Evolutionary conservation across 2,888 invertebrate species (phyloP), one percentile per base, ranked within the genome.

Genomic region (Nemotelus nigrinus): DNA sequence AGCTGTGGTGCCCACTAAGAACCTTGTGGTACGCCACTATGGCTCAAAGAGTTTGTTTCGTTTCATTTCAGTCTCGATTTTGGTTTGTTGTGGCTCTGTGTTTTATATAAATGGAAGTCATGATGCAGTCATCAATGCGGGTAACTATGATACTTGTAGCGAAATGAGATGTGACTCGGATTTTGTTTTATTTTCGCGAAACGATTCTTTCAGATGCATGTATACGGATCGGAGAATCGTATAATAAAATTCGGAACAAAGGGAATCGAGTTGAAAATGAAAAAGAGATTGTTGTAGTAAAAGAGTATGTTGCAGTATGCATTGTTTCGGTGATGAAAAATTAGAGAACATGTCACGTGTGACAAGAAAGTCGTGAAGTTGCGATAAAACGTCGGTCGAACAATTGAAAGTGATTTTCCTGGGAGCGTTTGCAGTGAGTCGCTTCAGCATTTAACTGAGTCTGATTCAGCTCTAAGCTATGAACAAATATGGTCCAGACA

Each of bases 281-380:
- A 53, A 53, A 7, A 53, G 6, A 53, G 6, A 10, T 7, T 10
- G 53, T 53, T 53, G 53, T 7, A 53, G 10, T 53, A 6, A 10
- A 53, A 25, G 25, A 25, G 25, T 25, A 25, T 25, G 25, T 25
- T 25, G 25, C 25, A 25, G 25, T 25, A 10, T 53, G 53, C 10
- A 53, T 53, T 53, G 53, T 53, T 53, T 53, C 7, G 10, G 6
- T 6, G 10, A 6, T 53, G n/a, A 25, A 60, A 60, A 53, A 53
- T 55, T 76, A 65, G 76, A 76, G 39, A 64, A 53, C 65, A 50
- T 65, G 53, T 76, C 65, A 65, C 65, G 55, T 76, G 44, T 63
- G 63, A 65, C 65, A 63, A 43, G 65, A 48, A 76, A 76, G 50
- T 76, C 76, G 76, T 76, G 76, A 64, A 6, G 53, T 53, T 6